Conservation (phyloP, 2,888 invertebrate genomes). For the Drosophila meridionalis region DNA sequence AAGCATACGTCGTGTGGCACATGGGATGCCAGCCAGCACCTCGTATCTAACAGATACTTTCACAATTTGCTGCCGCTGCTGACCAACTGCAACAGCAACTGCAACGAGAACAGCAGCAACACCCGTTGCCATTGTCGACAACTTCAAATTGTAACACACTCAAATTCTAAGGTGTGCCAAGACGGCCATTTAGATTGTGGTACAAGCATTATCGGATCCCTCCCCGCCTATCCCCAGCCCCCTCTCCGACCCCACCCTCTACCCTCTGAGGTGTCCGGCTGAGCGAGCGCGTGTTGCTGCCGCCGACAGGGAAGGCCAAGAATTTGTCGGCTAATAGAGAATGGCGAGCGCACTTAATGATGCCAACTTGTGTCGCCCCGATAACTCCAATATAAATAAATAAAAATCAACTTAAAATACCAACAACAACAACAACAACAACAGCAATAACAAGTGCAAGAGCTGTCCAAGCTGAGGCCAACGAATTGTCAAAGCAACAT, state of each 20-base stretch:
- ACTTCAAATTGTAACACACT: constrained; percentile 81
- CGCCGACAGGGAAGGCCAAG: constrained; percentile 80
- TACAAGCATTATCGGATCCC: constrained; percentile 75
- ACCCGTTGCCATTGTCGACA: constrained; percentile 74
- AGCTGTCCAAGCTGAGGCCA: not conserved
- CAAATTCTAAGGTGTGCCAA: constrained; percentile 79
- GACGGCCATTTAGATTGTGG: constrained; percentile 81
- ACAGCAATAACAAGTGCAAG: not conserved
- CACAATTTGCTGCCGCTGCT: constrained; percentile 67
- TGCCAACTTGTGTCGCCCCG: constrained; percentile 72
- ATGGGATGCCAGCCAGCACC: constrained; percentile 71
- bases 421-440: not conserved
- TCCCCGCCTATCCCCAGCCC: not conserved
- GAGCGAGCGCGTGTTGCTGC: constrained; percentile 51
- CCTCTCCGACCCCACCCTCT: not conserved
- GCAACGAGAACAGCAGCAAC: constrained; percentile 46
- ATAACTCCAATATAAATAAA: constrained; percentile 35
- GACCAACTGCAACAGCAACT: constrained; percentile 33
- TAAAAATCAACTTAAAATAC: constrained; percentile 19
- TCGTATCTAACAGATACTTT: constrained; percentile 70
- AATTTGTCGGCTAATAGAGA: constrained; percentile 81
- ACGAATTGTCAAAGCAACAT: not conserved
- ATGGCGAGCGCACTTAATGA: constrained; percentile 80
- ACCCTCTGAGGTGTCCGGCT: constrained; percentile 48
- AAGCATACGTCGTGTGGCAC: constrained; percentile 81